These are phyloP conservation scores for Ptychodera flava DNA, from an alignment of 35 echinoderm and acorn worm genomes.

Conservation along the genomic window DNA sequence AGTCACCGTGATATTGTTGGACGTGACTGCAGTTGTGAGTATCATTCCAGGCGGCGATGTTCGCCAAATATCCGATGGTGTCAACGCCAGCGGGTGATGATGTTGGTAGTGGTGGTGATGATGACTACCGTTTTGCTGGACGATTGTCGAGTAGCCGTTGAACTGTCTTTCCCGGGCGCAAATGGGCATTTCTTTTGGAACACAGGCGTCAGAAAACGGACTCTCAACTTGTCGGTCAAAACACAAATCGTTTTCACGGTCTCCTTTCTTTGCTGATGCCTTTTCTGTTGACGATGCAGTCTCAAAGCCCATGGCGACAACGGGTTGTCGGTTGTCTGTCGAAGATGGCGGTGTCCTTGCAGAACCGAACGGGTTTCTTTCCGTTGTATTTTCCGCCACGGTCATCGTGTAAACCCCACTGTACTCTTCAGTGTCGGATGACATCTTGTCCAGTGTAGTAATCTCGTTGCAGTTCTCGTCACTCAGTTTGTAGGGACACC, in stretches of 20 bases:
- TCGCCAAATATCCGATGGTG: background rate
- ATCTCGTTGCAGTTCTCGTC: background rate
- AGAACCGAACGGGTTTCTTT: background rate
- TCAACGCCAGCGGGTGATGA: background rate
- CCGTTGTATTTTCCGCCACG: background rate
- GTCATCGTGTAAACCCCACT: background rate
- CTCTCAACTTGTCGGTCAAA: no score
- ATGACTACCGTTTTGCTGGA: background rate
- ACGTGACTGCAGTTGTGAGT: background rate
- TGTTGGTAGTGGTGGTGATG: background rate
- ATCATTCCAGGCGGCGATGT: background rate
- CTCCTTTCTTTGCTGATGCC: no score
- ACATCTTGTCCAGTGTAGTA: background rate
- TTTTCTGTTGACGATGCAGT: no score
- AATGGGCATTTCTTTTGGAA: background rate
- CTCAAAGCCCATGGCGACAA: no score
- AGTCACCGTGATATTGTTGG: background rate
- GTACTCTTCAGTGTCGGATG: background rate
- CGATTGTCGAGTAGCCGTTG: background rate
- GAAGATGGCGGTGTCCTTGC: background rate
- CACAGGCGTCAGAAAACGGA: background rate
- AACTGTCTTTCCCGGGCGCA: no score
- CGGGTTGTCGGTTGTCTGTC: no score
- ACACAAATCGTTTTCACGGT: no score
- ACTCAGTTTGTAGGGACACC: background rate